Evolutionary conservation across 2,888 invertebrate species (phyloP).

Genomic region (Seira sanloemensis): DNA sequence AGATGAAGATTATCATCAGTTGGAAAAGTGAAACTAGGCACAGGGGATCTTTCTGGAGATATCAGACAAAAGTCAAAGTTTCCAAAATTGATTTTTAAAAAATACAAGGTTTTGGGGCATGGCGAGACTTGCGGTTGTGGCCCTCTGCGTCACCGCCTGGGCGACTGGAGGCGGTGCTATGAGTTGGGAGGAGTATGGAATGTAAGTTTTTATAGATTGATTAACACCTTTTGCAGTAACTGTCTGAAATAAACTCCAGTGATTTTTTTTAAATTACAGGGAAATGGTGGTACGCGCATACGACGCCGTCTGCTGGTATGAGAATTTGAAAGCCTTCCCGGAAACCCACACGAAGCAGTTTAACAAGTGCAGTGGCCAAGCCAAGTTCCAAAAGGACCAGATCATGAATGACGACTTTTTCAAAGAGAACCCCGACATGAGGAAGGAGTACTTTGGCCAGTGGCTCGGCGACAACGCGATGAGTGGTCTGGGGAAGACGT

Average conservation of each 20-base stretch:
- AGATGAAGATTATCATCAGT: too few species aligned
- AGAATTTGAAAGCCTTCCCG: neutral
- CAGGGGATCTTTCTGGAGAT: too few species aligned
- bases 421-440: neutral
- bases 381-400: neutral
- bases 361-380: neutral
- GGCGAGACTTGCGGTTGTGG: neutral
- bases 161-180: neutral
- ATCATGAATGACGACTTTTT: neutral
- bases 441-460: conserved; percentile 36
- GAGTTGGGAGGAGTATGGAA: neutral
- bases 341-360: neutral
- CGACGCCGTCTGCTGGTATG: conserved; percentile 38
- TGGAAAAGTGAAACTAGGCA: too few species aligned
- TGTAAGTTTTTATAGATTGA: neutral
- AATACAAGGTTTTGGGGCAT: too few species aligned
- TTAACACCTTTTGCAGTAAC: neutral
- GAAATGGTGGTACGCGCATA: conserved; percentile 15
- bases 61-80: too few species aligned
- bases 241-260: too few species aligned
- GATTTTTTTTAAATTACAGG: neutral
- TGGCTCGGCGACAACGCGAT: conserved; percentile 42
- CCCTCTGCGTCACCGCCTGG: neutral
- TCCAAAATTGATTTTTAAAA: too few species aligned
- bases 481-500: conserved; percentile 25